A percentile compares a stretch with the other conserved stretches of the same genome.
These are phyloP conservation scores for Rhorus exstirpatorius DNA, from an alignment of 2,888 invertebrate species.

Conservation along the genomic window DNA sequence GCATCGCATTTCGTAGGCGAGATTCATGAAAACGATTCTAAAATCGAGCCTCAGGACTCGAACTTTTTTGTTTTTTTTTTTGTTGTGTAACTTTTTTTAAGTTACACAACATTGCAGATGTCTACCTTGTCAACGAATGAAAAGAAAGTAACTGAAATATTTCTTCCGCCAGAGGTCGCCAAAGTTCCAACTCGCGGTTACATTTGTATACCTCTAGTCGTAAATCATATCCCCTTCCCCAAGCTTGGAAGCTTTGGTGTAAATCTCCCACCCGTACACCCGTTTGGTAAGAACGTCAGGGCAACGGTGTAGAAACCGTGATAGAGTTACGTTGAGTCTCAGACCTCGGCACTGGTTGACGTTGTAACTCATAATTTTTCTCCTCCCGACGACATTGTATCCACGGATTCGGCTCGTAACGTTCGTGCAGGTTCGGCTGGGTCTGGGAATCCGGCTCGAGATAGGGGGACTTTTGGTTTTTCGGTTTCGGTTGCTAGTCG, in stretches of 20 bases:
- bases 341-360: background rate
- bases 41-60: too few relatives aligned
- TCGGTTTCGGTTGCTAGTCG: constrained; percentile 77
- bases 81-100: too few relatives aligned
- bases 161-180: background rate
- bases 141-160: background rate
- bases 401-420: constrained; percentile 47
- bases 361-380: background rate
- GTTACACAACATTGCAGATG: background rate
- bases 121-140: background rate
- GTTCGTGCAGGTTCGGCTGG: constrained; percentile 74
- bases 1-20: too few relatives aligned
- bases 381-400: constrained; percentile 53
- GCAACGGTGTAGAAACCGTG: background rate
- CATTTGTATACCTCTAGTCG: background rate
- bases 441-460: constrained; percentile 79
- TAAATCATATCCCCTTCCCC: background rate
- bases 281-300: constrained; percentile 1
- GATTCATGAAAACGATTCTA: too few relatives aligned
- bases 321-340: too few relatives aligned
- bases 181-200: background rate
- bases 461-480: constrained; percentile 76
- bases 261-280: too few relatives aligned
- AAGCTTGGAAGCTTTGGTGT: too few relatives aligned
- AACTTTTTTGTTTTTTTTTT: too few relatives aligned